phyloP scores from a whole-genome alignment of 2,888 invertebrate species.

The Acrobeloides nanus region DNA sequence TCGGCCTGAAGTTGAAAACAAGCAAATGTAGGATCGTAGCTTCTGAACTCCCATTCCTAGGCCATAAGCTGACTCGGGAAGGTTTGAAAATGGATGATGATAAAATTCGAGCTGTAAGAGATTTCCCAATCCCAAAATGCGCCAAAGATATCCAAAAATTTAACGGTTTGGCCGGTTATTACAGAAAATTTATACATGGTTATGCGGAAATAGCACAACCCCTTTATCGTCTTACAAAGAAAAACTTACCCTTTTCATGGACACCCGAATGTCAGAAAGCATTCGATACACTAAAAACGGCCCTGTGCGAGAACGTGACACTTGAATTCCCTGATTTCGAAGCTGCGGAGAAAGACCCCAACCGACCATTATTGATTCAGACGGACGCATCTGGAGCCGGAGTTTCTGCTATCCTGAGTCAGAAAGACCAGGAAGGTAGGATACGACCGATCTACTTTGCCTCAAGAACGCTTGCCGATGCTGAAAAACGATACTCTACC shows the following conservation, averaged over 20 bases:
- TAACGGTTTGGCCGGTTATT: slow-evolving; percentile 13
- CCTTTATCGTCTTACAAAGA: slow-evolving; percentile 1
- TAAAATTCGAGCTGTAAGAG: slow-evolving; percentile 10
- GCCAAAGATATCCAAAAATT: slow-evolving; percentile 1
- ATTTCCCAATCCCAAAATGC: slow-evolving; percentile 6
- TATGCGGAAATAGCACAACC: slow-evolving; percentile 7
- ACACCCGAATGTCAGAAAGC: not conserved
- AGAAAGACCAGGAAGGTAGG: not conserved
- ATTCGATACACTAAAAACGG: slow-evolving; percentile 2
- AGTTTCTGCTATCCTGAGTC: slow-evolving; percentile 7
- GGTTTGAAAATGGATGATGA: slow-evolving; percentile 11
- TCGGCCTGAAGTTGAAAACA: slow-evolving; percentile 12
- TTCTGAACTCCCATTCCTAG: slow-evolving; percentile 11
- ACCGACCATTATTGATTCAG: slow-evolving; percentile 4
- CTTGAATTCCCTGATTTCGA: slow-evolving; percentile 11
- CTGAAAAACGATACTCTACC: slow-evolving; percentile 2
- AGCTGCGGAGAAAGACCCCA: slow-evolving; percentile 4
- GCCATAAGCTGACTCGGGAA: slow-evolving; percentile 10
- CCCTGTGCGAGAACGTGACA: not conserved
- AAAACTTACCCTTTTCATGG: not conserved
- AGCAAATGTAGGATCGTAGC: slow-evolving; percentile 12
- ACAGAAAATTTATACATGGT: slow-evolving; percentile 9
- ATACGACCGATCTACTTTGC: slow-evolving; percentile 10
- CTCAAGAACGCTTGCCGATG: not conserved
- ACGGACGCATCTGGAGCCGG: slow-evolving; percentile 10